phyloP scores from a whole-genome alignment of 2,797 vertebrate species.

The Parauchenoglanis punctatus region DNA sequence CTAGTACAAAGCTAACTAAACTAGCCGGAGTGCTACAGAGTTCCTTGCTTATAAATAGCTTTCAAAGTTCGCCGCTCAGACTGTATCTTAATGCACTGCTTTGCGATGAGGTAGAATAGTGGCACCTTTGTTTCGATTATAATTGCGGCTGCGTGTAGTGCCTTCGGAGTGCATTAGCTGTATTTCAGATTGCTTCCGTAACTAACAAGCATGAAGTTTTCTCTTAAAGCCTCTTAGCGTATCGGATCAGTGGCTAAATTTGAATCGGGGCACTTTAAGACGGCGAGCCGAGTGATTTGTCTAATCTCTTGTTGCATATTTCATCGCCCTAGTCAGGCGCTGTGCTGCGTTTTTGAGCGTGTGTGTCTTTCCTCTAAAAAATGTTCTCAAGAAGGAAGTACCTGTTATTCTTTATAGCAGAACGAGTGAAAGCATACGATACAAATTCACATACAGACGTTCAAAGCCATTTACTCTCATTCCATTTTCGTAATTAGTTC shows the following conservation, averaged over 20 bases:
- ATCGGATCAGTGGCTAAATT: slow-evolving; percentile 79
- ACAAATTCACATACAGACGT: background rate
- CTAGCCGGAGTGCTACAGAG: background rate
- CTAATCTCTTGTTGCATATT: slow-evolving; percentile 82
- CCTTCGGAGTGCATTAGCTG: slow-evolving; percentile 60
- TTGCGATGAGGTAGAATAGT: slow-evolving; percentile 63
- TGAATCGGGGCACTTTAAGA: slow-evolving; percentile 69
- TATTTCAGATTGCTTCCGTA: slow-evolving; percentile 77
- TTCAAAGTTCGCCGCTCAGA: slow-evolving; percentile 8
- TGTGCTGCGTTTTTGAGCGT: slow-evolving; percentile 34
- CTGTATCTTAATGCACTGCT: slow-evolving; percentile 54
- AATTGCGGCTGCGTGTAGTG: slow-evolving; percentile 71
- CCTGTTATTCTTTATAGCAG: background rate
- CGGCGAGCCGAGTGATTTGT: slow-evolving; percentile 74
- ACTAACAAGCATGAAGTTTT: slow-evolving; percentile 81
- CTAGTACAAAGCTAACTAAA: background rate
- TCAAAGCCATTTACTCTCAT: background rate
- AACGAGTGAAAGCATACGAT: background rate
- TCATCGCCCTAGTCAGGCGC: slow-evolving; percentile 70
- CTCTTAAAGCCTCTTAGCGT: slow-evolving; percentile 81
- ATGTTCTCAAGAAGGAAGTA: background rate
- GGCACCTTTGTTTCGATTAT: slow-evolving; percentile 73
- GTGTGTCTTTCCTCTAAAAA: slow-evolving; percentile 29
- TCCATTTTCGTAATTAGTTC: background rate
- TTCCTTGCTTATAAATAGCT: slow-evolving; percentile 21